Evolutionary conservation across 2,797 vertebrate species (phyloP).

Genomic region (Parambassis ranga): DNA sequence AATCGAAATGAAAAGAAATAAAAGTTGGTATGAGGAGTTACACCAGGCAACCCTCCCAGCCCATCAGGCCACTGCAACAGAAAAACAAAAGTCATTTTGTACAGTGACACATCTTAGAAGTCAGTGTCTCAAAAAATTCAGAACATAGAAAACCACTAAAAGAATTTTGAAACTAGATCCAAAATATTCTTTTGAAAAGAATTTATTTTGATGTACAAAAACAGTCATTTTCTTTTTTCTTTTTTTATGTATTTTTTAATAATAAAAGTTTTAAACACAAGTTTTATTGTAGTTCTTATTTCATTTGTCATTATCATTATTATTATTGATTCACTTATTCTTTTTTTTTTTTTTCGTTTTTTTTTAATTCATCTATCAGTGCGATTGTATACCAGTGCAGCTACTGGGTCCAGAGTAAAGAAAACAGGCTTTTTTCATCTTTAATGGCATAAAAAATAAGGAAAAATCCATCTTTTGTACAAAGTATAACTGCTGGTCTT

Average conservation of each 20-base stretch:
- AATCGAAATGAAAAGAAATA: slow-evolving; percentile 65
- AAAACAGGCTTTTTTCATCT: slow-evolving; percentile 89
- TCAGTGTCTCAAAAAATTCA: slow-evolving; percentile 77
- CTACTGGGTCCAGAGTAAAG: slow-evolving; percentile 99
- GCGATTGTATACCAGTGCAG: slow-evolving; percentile 98
- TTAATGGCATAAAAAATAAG: slow-evolving; percentile 92
- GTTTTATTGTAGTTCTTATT: slow-evolving; percentile 89
- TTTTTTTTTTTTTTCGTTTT: slow-evolving; percentile 39
- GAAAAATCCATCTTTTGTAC: slow-evolving; percentile 95
- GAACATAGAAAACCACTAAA: slow-evolving; percentile 99
- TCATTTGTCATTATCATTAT: slow-evolving; percentile 77
- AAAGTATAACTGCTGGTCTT: slow-evolving; percentile 99
- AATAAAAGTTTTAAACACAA: slow-evolving; percentile 91
- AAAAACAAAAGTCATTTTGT: slow-evolving; percentile 84
- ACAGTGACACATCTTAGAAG: slow-evolving; percentile 86
- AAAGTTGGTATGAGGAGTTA: slow-evolving; percentile 83
- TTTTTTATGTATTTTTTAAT: slow-evolving; percentile 52
- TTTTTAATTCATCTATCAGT: slow-evolving; percentile 85
- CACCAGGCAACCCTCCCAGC: slow-evolving; percentile 90
- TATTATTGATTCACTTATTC: slow-evolving; percentile 73
- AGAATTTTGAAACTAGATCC: slow-evolving; percentile 99
- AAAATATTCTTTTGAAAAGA: slow-evolving; percentile 95
- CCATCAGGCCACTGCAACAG: slow-evolving; percentile 84
- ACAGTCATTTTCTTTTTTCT: slow-evolving; percentile 89
- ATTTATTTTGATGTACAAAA: slow-evolving; percentile 99